Percentiles rank a stretch among this genome's conserved stretches.
phyloP scores from a whole-genome alignment of 2,797 vertebrate genomes.

The Melanotaenia parkinsoni region DNA sequence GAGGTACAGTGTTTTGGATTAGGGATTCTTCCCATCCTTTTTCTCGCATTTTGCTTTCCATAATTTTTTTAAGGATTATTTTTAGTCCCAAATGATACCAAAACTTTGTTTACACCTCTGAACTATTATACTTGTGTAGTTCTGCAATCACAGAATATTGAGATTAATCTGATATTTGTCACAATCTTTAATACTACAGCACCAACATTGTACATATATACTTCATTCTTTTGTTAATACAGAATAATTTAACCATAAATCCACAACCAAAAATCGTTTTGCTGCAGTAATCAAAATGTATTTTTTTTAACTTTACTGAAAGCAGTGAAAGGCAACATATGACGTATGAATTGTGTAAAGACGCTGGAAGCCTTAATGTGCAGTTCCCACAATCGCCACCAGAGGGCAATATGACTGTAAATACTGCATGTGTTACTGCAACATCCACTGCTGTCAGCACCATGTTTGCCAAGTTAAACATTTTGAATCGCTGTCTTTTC shows the following conservation, averaged over 20 bases:
- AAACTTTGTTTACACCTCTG: too few relatives aligned
- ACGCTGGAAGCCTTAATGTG: not conserved
- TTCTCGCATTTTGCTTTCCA: too few relatives aligned
- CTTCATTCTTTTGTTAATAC: not conserved
- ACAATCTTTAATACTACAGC: not conserved
- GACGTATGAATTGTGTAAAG: not conserved
- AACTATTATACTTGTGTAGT: too few relatives aligned
- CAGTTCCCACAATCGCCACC: not conserved
- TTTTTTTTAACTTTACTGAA: not conserved
- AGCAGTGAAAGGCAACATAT: constrained; percentile 21
- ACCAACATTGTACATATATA: not conserved
- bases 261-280: not conserved
- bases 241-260: not conserved
- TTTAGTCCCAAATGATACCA: too few relatives aligned
- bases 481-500: not conserved
- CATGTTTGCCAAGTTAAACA: not conserved
- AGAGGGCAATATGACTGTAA: constrained; percentile 14
- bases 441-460: not conserved
- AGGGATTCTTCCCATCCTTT: too few relatives aligned
- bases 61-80: too few relatives aligned
- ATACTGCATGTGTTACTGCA: not conserved
- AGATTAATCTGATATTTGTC: not conserved
- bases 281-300: not conserved
- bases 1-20: too few relatives aligned
- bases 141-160: not conserved